A percentile compares a stretch with the other conserved stretches of the same genome.
phyloP scores from a whole-genome alignment of 1,140 invertebrate species.

The Trypoxylus dichotomus region DNA sequence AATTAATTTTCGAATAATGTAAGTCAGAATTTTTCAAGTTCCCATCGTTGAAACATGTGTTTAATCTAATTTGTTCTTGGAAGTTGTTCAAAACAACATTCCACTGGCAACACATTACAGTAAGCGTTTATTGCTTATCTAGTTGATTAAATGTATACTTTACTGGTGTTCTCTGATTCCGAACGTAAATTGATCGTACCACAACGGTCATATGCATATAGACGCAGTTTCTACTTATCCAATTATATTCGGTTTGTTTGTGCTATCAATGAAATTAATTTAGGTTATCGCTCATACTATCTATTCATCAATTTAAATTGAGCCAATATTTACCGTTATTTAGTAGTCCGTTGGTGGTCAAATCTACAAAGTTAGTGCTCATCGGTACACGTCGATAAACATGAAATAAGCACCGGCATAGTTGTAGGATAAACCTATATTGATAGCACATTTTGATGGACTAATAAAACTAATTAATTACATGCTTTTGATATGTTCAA shows the following conservation, averaged over 20 bases:
- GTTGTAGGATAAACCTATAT: too few species aligned
- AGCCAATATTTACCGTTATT: not conserved
- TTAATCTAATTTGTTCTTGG: too few species aligned
- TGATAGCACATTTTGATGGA: too few species aligned
- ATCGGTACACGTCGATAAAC: too few species aligned
- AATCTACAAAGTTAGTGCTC: not conserved
- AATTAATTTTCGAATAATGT: too few species aligned
- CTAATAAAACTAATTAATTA: too few species aligned
- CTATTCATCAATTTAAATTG: not conserved
- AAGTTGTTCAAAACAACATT: too few species aligned
- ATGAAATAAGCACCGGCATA: too few species aligned
- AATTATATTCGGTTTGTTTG: not conserved
- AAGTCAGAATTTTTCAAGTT: too few species aligned
- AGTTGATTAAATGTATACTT: not conserved
- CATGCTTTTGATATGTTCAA: too few species aligned
- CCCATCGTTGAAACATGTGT: too few species aligned
- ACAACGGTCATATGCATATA: not conserved
- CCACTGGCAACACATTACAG: too few species aligned
- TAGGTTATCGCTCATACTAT: not conserved
- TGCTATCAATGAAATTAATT: not conserved
- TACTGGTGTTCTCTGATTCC: not conserved
- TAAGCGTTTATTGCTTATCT: not conserved
- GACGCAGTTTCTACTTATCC: not conserved
- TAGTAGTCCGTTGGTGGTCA: not conserved
- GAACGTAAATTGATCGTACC: not conserved